A percentile compares a stretch with the other conserved stretches of the same genome.
Evolutionary conservation across 30 jellyfish, hydroid and myxozoan species (phyloP).

Genomic region (Aurelia sp.): DNA sequence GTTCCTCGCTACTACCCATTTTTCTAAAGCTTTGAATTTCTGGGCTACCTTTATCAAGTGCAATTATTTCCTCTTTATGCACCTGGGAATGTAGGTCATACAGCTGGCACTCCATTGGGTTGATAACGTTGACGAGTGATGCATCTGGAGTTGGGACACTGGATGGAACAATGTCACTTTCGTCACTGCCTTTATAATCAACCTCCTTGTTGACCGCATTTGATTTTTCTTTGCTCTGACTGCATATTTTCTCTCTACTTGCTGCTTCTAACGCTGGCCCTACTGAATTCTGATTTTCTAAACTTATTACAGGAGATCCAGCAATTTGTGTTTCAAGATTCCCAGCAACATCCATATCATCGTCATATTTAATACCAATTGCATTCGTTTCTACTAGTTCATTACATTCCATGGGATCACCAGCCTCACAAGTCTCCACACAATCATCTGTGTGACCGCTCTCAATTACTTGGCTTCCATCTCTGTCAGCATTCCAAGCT

Average conservation of each 20-base stretch:
- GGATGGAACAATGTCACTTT: slow-evolving; percentile 25
- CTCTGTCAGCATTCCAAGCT: not conserved
- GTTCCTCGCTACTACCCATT: too few relatives aligned
- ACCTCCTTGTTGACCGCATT: not conserved
- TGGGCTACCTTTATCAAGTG: too few relatives aligned
- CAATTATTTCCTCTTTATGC: too few relatives aligned
- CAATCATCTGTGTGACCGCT: not conserved
- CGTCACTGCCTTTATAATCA: not conserved
- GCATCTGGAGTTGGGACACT: slow-evolving; percentile 7
- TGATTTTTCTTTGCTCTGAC: not conserved
- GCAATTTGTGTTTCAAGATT: not conserved
- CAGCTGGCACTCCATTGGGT: slow-evolving; percentile 18
- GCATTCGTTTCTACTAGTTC: not conserved
- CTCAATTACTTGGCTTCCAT: not conserved
- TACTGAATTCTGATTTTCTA: not conserved
- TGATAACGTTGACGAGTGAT: not conserved
- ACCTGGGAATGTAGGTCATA: not conserved
- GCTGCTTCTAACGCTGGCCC: not conserved
- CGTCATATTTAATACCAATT: not conserved
- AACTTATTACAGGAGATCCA: not conserved
- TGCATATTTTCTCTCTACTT: not conserved
- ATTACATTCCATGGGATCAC: too few relatives aligned
- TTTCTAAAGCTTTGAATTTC: too few relatives aligned
- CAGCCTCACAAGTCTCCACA: not conserved
- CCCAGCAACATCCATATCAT: not conserved